Base-by-base conservation (phyloP, 53 echinoderm and acorn worm genomes). In the Luidia sarsii region DNA sequence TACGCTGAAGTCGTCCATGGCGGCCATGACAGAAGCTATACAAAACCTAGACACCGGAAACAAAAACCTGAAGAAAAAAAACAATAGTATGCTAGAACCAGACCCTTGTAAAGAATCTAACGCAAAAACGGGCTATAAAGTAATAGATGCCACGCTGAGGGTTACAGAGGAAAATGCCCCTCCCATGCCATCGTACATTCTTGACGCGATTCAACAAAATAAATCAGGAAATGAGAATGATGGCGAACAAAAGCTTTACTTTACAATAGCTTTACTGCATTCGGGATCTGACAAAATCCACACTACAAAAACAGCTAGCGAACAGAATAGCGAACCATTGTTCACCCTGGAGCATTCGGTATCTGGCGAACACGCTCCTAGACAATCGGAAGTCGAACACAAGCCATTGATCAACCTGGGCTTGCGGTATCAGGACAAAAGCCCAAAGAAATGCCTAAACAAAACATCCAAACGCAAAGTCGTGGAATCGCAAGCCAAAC, bases 81-180 rank as follows among this genome's bases (percentile, higher is more conserved):
- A n/a, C 15, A 25, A 28, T 2, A 45, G 46, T 14, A 16, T 48
- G 48, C 7, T 45, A 48, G 19, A 65, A 18, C 0, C 38, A 10
- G 0, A 38, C 9, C 3, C 21, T 21, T 10, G 23, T 0, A 39
- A 38, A 65, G 32, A 37, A 37, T 65, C 29, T 7, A 46, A 21
- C 32, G 31, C 28, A 48, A 13, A 45, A 28, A 48, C 71, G 1
- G 71, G 71, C 0, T 50, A 52, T 36, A 33, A 70, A 51, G 53
- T 70, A 16, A 50, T 70, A 3, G 35, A 70, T 2, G 71, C 71
- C 1, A 52, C 51, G 2, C 49, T 53, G 0, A 70, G 52, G 8
- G 53, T 70, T 8, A 70, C 52, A 0, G 37, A 23, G 0, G 71
- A 70, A 33, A 70, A 70, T 18, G 53, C 71, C 22, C 71, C 71